These are phyloP conservation scores for Sinotaia quadrata DNA, from an alignment of 2,888 invertebrate species.

Conservation along the genomic window DNA sequence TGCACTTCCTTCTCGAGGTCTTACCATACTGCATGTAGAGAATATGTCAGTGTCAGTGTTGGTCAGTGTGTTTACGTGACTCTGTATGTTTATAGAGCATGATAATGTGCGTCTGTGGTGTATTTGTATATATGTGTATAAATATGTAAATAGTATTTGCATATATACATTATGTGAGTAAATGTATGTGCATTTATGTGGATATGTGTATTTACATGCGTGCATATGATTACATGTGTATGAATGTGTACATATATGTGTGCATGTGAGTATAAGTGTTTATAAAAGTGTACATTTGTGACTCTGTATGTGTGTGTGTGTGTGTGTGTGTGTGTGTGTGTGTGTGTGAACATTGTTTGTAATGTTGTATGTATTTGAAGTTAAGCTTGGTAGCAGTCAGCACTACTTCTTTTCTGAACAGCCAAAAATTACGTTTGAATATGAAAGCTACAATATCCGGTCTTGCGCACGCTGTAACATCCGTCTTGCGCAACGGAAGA, in stretches of 20 bases:
- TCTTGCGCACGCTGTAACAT: too few species aligned
- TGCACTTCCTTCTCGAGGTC: too few species aligned
- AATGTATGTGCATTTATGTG: not conserved
- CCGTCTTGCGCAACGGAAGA: too few species aligned
- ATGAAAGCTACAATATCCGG: too few species aligned
- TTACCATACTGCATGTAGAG: too few species aligned
- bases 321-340: not conserved
- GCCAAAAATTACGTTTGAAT: too few species aligned
- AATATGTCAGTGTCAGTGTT: too few species aligned
- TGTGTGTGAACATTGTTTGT: not conserved
- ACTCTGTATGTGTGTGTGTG: not conserved
- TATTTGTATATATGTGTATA: too few species aligned
- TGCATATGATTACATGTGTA: not conserved
- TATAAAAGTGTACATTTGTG: not conserved
- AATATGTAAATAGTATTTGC: too few species aligned
- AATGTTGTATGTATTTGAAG: not conserved
- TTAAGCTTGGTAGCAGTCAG: not conserved
- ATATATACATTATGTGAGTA: not conserved
- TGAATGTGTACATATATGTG: not conserved
- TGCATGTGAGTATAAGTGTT: not conserved
- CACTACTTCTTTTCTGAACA: not conserved
- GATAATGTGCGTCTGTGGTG: not conserved
- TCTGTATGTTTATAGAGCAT: too few species aligned
- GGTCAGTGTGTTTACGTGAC: too few species aligned
- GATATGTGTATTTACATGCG: not conserved